Base-by-base conservation (phyloP, 2,888 invertebrate genomes). In the Noctua pronuba region DNA sequence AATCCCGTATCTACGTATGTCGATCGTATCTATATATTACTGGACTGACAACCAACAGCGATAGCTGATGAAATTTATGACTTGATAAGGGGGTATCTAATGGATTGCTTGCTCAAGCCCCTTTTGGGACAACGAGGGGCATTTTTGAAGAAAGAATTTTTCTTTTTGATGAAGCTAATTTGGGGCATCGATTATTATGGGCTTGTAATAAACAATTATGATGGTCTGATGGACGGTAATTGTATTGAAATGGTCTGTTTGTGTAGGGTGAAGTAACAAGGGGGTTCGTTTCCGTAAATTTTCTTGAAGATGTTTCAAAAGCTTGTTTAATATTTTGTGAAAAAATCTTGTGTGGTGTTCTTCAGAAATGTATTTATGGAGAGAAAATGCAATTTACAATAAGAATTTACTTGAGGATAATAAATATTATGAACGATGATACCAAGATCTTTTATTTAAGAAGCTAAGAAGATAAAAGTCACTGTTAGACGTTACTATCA, bases 61-160 rank as follows among this genome's bases (percentile, higher is more conserved):
- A 93, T 94, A 92, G 91, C 90, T 66, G 77, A 80, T 83, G 68
- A 88, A 95, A 95, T 95, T 95, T 94, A 95, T 94, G 94, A 92
- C 90, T 93, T 93, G 94, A 95, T 95, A 95, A 94, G 91, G 90
- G 90, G 91, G 92, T 90, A 92, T 92, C 90, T 94, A 95, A 95
- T 95, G 94, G 94, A 95, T 95, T 94, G 93, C 92, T 90, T 86
- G 86, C 87, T 65, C 58, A 73, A 79, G 71, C 67, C 72, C 72
- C 76, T 73, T 74, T 64, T 52, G 73, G 70, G 74, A 73, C 69
- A 77, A 67, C 18, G 28, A 75, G 70, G 66, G 69, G 52, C 62
- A 76, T 65, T 76, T 83, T 76, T 49, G 52, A 67, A 64, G 68
- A 75, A 79, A 84, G 3, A 70, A 24, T 81, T 80, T 82, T 80